phyloP scores from a whole-genome alignment of 2,888 invertebrate species.

The Steinernema scapterisci region DNA sequence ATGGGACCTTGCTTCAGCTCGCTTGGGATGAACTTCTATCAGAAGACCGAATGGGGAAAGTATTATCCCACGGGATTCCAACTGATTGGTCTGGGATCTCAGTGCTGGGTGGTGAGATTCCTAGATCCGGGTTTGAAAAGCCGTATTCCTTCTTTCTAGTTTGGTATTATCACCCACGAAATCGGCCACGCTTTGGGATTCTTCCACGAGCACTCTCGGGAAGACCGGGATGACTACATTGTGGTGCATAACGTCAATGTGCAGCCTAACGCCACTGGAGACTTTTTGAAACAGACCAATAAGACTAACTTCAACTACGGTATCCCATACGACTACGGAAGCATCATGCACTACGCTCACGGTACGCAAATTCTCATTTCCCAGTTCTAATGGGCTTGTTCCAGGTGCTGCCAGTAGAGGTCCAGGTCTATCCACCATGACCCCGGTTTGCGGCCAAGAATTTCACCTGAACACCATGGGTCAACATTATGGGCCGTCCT shows the following conservation, averaged over 20 bases:
- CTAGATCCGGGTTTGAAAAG: no score
- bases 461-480: slow-evolving; percentile 22
- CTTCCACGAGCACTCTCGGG: neutral
- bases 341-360: neutral
- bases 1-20: no score
- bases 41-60: no score
- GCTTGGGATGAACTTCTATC: no score
- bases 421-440: neutral
- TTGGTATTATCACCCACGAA: neutral
- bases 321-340: neutral
- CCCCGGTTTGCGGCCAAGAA: neutral
- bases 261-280: neutral
- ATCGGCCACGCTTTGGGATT: neutral
- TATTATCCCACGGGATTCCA: no score
- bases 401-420: neutral
- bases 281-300: neutral
- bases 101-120: no score
- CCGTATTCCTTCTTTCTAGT: neutral
- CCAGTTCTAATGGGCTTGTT: neutral
- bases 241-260: neutral
- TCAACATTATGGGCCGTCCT: slow-evolving; percentile 13
- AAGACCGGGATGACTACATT: neutral
- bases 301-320: neutral
- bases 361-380: neutral
- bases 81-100: no score